A percentile compares a stretch with the other conserved stretches of the same genome.
phyloP scores from a whole-genome alignment of 2,113 vertebrate genomes.

The Murina feae region DNA sequence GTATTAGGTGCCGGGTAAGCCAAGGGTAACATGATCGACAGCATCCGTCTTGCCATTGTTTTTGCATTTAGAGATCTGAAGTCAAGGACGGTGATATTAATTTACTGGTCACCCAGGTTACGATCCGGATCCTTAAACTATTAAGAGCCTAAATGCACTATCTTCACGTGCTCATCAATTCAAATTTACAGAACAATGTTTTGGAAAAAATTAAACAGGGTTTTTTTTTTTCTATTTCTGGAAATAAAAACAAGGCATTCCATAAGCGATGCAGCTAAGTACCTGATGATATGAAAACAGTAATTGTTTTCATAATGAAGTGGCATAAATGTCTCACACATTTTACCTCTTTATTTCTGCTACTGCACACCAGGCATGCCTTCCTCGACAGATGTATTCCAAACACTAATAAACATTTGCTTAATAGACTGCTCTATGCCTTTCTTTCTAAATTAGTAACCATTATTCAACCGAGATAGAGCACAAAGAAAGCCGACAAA shows the following conservation, averaged over 20 bases:
- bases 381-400: conserved; percentile 34
- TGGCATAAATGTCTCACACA: not conserved
- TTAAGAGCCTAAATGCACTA: not conserved
- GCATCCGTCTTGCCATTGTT: conserved; percentile 22
- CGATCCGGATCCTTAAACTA: conserved; percentile 19
- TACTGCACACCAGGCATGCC: not conserved
- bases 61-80: conserved; percentile 7
- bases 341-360: not conserved
- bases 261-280: not conserved
- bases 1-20: conserved; percentile 34
- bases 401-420: not conserved
- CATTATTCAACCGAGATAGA: conserved; percentile 23
- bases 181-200: not conserved
- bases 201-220: not conserved
- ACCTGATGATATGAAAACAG: not conserved
- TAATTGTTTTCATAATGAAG: conserved; percentile 15
- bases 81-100: not conserved
- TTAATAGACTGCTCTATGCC: not conserved
- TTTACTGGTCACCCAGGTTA: not conserved
- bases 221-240: not conserved
- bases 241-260: conserved; percentile 24
- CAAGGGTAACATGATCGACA: conserved; percentile 23
- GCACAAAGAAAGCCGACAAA: conserved; percentile 50
- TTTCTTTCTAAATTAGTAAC: conserved; percentile 48
- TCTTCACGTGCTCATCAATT: not conserved